These are phyloP conservation scores for Leucopsar rothschildi DNA, from an alignment of 2,113 vertebrate species.

Conservation along the genomic window DNA sequence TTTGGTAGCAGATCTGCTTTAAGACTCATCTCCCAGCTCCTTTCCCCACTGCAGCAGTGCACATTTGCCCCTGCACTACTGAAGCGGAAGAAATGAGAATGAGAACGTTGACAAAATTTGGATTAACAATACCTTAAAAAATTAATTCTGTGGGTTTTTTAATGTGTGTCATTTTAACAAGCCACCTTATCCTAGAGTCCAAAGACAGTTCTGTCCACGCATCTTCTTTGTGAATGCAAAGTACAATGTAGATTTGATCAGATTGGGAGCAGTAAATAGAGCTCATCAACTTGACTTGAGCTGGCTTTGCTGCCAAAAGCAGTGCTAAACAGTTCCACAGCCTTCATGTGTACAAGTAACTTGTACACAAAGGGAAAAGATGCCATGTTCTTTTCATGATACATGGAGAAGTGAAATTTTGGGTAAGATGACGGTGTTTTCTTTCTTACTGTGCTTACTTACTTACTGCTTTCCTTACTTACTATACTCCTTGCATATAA, in stretches of 20 bases:
- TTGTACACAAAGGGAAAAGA: not conserved
- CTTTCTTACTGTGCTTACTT: not conserved
- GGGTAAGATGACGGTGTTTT: not conserved
- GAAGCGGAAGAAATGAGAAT: not conserved
- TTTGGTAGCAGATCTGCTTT: not conserved
- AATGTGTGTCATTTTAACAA: fast-evolving
- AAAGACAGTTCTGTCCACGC: not conserved
- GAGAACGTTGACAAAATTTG: fast-evolving
- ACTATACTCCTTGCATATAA: not conserved
- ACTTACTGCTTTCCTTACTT: not conserved
- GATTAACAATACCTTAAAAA: not conserved
- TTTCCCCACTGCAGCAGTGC: not conserved
- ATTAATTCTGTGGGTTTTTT: not conserved
- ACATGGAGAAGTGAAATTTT: not conserved
- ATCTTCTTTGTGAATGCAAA: not conserved
- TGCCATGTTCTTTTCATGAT: fast-evolving
- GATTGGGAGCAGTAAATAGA: not conserved
- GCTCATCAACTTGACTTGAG: not conserved
- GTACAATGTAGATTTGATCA: not conserved
- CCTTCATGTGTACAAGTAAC: not conserved
- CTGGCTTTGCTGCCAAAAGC: not conserved
- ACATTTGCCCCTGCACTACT: not conserved
- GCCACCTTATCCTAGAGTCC: not conserved
- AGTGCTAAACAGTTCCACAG: not conserved
- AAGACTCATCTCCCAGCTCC: not conserved